phyloP scores from a whole-genome alignment of 2,113 vertebrate genomes.

The Callionymus lyra region DNA sequence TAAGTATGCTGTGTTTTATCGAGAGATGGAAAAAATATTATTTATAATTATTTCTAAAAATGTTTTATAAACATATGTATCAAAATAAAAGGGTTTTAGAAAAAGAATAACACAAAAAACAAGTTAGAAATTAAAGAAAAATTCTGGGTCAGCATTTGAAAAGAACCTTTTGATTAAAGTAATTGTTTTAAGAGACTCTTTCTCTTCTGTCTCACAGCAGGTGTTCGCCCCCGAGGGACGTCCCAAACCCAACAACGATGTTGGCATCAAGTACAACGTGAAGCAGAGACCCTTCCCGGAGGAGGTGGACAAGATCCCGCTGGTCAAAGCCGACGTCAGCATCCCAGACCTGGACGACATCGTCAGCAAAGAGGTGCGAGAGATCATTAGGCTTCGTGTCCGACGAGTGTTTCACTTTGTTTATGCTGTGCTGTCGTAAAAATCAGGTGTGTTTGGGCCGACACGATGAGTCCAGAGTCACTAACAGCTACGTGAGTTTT shows the following conservation, averaged over 20 bases:
- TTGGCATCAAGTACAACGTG: constrained; percentile 82
- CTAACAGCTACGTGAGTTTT: constrained; percentile 42
- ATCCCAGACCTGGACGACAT: constrained; percentile 95
- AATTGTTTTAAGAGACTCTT: too few relatives aligned
- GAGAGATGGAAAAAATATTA: too few relatives aligned
- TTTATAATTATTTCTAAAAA: too few relatives aligned
- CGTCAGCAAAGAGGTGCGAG: constrained; percentile 83
- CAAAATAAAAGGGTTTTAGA: too few relatives aligned
- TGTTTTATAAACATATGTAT: too few relatives aligned
- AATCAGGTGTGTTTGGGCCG: constrained; percentile 50
- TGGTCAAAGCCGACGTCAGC: constrained; percentile 92
- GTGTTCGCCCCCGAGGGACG: constrained; percentile 85
- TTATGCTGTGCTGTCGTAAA: constrained; percentile 27
- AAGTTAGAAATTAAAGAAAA: too few relatives aligned
- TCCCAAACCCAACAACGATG: constrained; percentile 79
- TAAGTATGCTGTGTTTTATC: too few relatives aligned
- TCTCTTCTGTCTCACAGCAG: constrained; percentile 56
- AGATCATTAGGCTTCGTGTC: neutral
- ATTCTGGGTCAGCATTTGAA: too few relatives aligned
- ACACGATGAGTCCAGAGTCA: constrained; percentile 35
- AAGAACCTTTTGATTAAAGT: too few relatives aligned
- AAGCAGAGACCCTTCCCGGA: constrained; percentile 93
- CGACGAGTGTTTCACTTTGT: constrained; percentile 1
- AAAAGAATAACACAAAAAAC: too few relatives aligned
- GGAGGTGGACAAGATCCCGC: constrained; percentile 93